Percentiles rank a stretch among this genome's conserved stretches.
Conservation (phyloP, 2,113 vertebrate genomes). For the Aegithalos caudatus region DNA sequence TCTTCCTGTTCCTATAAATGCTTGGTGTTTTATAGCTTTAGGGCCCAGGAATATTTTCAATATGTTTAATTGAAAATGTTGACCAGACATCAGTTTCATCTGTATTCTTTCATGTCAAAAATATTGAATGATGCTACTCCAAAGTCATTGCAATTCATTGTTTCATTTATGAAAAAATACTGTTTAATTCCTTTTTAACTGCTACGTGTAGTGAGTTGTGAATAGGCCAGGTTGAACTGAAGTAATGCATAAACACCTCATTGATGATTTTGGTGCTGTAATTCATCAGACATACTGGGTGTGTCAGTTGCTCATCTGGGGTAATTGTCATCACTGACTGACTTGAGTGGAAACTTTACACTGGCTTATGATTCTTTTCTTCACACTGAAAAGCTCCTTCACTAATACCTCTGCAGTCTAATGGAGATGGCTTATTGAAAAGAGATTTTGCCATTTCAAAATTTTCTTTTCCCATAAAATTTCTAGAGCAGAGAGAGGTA, state of each 20-base stretch:
- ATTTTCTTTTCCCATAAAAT: not conserved
- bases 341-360: not conserved
- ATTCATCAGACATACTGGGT: not conserved
- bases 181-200: constrained; percentile 52
- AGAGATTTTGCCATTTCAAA: not conserved
- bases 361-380: not conserved
- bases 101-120: not conserved
- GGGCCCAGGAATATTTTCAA: not conserved
- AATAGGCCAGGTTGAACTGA: constrained; percentile 7
- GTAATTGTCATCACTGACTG: not conserved
- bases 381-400: not conserved
- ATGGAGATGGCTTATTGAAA: constrained; percentile 13
- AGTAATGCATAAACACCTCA: not conserved
- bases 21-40: not conserved
- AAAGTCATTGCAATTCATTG: constrained; percentile 34
- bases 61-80: constrained; percentile 37
- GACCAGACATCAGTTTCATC: not conserved
- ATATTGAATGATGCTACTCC: not conserved
- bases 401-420: not conserved
- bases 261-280: not conserved
- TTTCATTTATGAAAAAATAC: not conserved
- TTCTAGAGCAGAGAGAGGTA: not conserved
- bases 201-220: constrained; percentile 1
- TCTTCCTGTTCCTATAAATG: not conserved
- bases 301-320: not conserved